Conservation (phyloP, 2,113 vertebrate species). For the Sinocyclocheilus maitianheensis region DNA sequence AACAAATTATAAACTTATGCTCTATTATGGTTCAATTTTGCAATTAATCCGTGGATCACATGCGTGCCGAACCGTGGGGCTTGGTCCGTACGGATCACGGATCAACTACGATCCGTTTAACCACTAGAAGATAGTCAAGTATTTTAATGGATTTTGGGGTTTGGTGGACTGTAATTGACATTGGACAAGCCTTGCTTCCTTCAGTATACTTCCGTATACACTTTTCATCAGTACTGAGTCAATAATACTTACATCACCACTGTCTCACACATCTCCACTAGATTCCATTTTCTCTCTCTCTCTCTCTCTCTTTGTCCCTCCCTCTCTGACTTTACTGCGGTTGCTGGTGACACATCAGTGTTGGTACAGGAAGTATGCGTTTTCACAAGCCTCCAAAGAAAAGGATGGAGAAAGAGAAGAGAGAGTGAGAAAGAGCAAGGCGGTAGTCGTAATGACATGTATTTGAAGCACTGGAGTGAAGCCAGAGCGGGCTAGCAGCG, state of each 20-base stretch:
- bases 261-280: slow-evolving; percentile 49
- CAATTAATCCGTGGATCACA: too few species aligned
- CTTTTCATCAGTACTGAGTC: not conserved
- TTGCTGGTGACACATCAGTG: slow-evolving; percentile 75
- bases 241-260: too few species aligned
- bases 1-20: too few species aligned
- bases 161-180: not conserved
- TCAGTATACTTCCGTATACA: not conserved
- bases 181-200: not conserved
- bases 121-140: not conserved
- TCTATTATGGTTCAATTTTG: too few species aligned
- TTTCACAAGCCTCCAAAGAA: slow-evolving; percentile 63
- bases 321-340: slow-evolving; percentile 66
- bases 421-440: slow-evolving; percentile 63
- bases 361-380: slow-evolving; percentile 72
- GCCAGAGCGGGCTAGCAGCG: slow-evolving; percentile 75
- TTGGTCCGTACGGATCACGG: too few species aligned
- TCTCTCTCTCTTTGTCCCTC: slow-evolving; percentile 31
- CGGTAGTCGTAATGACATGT: slow-evolving; percentile 50
- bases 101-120: too few species aligned
- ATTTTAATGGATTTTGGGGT: not conserved
- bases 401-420: slow-evolving; percentile 50
- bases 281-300: slow-evolving; percentile 50
- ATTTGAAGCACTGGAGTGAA: slow-evolving; percentile 61
- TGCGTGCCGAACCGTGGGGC: too few species aligned